phyloP scores from a whole-genome alignment of 1,140 invertebrate genomes.

The Carcinoscorpius rotundicauda region DNA sequence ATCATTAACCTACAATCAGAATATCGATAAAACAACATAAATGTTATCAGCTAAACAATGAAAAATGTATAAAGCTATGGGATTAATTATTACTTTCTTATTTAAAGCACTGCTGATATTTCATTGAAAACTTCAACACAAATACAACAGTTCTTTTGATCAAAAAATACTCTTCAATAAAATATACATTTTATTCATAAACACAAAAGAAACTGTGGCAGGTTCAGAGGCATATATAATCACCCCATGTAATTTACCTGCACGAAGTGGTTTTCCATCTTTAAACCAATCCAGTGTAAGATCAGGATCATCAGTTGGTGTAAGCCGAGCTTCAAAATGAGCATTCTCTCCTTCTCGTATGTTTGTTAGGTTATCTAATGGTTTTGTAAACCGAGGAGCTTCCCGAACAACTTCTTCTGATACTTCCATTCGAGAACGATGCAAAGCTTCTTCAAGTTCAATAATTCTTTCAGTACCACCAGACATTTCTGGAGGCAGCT shows the following conservation, averaged over 20 bases:
- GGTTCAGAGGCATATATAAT: too few species aligned
- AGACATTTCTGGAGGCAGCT: slow-evolving; percentile 88
- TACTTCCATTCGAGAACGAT: slow-evolving; percentile 44
- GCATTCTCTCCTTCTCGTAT: slow-evolving; percentile 80
- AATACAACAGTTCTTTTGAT: too few species aligned
- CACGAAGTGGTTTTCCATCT: slow-evolving; percentile 72
- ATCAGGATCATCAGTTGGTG: slow-evolving; percentile 87
- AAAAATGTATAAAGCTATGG: too few species aligned
- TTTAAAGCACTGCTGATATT: too few species aligned
- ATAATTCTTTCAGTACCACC: slow-evolving; percentile 83
- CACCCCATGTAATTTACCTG: slow-evolving; percentile 35
- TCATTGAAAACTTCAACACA: too few species aligned
- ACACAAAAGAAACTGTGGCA: too few species aligned
- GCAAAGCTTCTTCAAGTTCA: slow-evolving; percentile 50
- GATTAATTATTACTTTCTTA: too few species aligned
- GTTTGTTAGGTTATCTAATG: slow-evolving; percentile 68
- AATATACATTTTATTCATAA: too few species aligned
- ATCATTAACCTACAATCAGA: too few species aligned
- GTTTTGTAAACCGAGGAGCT: slow-evolving; percentile 81
- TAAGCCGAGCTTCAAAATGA: slow-evolving; percentile 96
- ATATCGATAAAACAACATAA: too few species aligned
- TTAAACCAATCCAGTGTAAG: slow-evolving; percentile 89
- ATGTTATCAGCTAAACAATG: too few species aligned
- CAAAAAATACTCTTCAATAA: too few species aligned
- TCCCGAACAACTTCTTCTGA: slow-evolving; percentile 56